A percentile compares a stretch with the other conserved stretches of the same genome.
These are phyloP conservation scores for Rhabdomys pumilio DNA, from an alignment of 2,797 vertebrate species.

Conservation along the genomic window DNA sequence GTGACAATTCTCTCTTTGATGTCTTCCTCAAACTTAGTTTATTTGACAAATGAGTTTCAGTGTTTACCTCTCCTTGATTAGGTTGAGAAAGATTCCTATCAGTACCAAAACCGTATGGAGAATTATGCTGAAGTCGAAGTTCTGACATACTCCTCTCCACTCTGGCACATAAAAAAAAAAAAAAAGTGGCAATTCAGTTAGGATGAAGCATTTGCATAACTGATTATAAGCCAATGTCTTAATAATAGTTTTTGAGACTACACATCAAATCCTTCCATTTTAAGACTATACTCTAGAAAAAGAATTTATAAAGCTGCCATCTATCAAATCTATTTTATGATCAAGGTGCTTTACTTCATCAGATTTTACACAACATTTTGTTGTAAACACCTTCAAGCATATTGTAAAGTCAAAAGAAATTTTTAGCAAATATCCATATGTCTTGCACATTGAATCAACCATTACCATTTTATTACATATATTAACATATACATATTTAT, in stretches of 20 bases:
- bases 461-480: slow-evolving; percentile 29
- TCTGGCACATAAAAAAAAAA: slow-evolving; percentile 54
- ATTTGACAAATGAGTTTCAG: slow-evolving; percentile 41
- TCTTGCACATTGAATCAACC: not conserved
- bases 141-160: slow-evolving; percentile 37
- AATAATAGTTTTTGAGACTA: slow-evolving; percentile 12
- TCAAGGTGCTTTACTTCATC: slow-evolving; percentile 42
- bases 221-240: slow-evolving; percentile 42
- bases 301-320: not conserved
- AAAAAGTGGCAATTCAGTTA: slow-evolving; percentile 11
- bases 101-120: not conserved
- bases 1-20: slow-evolving; percentile 54
- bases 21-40: slow-evolving; percentile 26
- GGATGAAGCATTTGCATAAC: not conserved
- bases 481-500: slow-evolving; percentile 15
- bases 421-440: not conserved
- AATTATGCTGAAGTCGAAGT: slow-evolving; percentile 35
- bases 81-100: slow-evolving; percentile 30
- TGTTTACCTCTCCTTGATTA: slow-evolving; percentile 69
- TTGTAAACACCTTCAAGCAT: slow-evolving; percentile 43
- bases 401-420: slow-evolving; percentile 33
- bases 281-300: slow-evolving; percentile 29
- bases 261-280: slow-evolving; percentile 3
- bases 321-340: slow-evolving; percentile 1
- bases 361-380: slow-evolving; percentile 53